Base-by-base conservation (phyloP, 2,113 vertebrate species). In the Dipodomys stephensi region DNA sequence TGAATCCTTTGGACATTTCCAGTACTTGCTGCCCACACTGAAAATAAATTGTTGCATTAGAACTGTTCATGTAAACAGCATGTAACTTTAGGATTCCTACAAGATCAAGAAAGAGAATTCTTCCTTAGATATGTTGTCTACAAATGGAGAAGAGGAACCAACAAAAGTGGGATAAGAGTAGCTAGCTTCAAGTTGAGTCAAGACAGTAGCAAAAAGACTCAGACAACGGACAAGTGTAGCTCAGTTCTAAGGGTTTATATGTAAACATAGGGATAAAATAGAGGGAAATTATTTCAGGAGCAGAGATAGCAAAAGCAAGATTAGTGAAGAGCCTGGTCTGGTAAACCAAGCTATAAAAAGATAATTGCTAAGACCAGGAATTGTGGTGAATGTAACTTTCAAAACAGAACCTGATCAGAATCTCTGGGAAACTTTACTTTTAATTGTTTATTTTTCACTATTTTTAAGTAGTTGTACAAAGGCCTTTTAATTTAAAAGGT, bases 291-390 rank as follows among this genome's bases (percentile, higher is more conserved):
- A 32, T 60, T 78, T 32, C 28, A 27, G 19, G 68, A 60, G 9
- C 4, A 30, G 28, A 39, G 13, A 4, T 57, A 91, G 6, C 13
- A 72, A 53, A 12, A 93, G 10, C 27, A 88, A 96, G 23, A 7
- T 39, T 1, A n/a, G 19, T 35, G 22, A 25, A 19, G 18, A 22
- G 20, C 2, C 1, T 27, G 22, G 35, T 0, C 25, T 18, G 68
- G 12, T 4, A 22, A 44, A 79, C 22, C 11, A 57, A 93, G 49
- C 62, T 64, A 9, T 46, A 49, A 72, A 67, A 35, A n/a, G 7
- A n/a, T 15, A n/a, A 28, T 84, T 69, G 13, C 64, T 27, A 7
- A 67, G 11, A 80, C 18, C 0, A 39, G 30, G 44, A 39, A 12
- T 60, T 68, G 44, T 10, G n/a, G 69, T 69, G 25, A 67, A 0